phyloP scores from a whole-genome alignment of 2,113 vertebrate species.

The Tyto alba region DNA sequence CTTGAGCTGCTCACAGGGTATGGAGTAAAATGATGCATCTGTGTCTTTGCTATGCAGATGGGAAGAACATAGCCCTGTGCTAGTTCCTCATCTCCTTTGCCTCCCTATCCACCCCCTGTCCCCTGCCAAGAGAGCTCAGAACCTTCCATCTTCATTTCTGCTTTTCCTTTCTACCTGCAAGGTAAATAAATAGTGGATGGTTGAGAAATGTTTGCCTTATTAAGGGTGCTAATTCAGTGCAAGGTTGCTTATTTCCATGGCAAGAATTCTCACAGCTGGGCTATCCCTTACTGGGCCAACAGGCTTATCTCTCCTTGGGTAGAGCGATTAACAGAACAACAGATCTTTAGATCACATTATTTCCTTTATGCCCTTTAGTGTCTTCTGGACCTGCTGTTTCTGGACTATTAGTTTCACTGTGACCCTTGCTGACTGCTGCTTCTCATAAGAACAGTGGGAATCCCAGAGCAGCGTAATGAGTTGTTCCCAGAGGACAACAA shows the following conservation, averaged over 20 bases:
- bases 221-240: neutral
- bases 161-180: neutral
- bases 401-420: conserved; percentile 32
- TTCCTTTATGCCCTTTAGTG: neutral
- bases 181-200: neutral
- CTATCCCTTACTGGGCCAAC: neutral
- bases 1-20: neutral
- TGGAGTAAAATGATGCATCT: neutral
- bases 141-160: neutral
- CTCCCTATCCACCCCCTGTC: neutral
- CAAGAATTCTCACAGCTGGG: neutral
- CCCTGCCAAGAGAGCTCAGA: neutral
- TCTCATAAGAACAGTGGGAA: conserved; percentile 22
- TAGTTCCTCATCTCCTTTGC: neutral
- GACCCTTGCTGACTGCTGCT: conserved; percentile 18
- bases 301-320: neutral
- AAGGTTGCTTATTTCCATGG: neutral
- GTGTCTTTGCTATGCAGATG: neutral
- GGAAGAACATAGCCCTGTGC: neutral
- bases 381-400: conserved; percentile 6
- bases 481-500: conserved; percentile 33
- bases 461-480: neutral
- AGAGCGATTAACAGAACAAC: neutral
- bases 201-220: neutral
- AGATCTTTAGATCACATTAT: conserved; percentile 34